Base-by-base conservation (phyloP, 2,113 vertebrate genomes). In the Seriola quinqueradiata region DNA sequence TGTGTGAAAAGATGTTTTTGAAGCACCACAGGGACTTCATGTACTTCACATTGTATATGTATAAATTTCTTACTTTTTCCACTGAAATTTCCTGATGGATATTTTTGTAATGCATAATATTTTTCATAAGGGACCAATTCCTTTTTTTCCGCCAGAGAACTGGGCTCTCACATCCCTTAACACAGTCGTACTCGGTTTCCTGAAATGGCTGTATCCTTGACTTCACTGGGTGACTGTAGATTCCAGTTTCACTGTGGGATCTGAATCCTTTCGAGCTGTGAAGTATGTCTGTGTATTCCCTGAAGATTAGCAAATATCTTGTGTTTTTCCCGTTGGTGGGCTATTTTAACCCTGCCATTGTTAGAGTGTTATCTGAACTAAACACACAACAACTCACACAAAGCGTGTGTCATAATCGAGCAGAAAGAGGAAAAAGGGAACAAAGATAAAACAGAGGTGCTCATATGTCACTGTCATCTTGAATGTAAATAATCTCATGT, bases 331-430 rank as follows among this genome's bases (percentile, higher is more conserved):
- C 75, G 48, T 60, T 79, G 66, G 34, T 73, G 79, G 61, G 79
- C 79, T 91, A 75, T 83, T 93, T 89, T 81, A 85, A 82, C 72
- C 28, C 64, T 8, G 63, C 81, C 80, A 92, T 92, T 92, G 90
- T 93, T 85, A 60, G n/a, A 46, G 59, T 48, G 72, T 84, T 90
- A 83, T 93, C 87, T 86, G 82, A 79, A 81, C 50, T 28, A 32
- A 89, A 80, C 87, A 92, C 85, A 75, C 50, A 87, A 28, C 54
- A 70, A 84, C 54, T 78, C 28, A 77, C 77, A 67, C 58, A 72
- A 84, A 77, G 57, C 64, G n/a, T 1, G 6, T 55, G 40, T 75
- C 59, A 73, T 40, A 66, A 84, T 80, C 65, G 52, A 69, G 82
- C 12, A 61, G 74, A 77, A n/a, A 81, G 69, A 82, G 73, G 75